Base-by-base conservation (phyloP, 2,113 vertebrate species). In the Pseudorhombus dupliciocellatus region DNA sequence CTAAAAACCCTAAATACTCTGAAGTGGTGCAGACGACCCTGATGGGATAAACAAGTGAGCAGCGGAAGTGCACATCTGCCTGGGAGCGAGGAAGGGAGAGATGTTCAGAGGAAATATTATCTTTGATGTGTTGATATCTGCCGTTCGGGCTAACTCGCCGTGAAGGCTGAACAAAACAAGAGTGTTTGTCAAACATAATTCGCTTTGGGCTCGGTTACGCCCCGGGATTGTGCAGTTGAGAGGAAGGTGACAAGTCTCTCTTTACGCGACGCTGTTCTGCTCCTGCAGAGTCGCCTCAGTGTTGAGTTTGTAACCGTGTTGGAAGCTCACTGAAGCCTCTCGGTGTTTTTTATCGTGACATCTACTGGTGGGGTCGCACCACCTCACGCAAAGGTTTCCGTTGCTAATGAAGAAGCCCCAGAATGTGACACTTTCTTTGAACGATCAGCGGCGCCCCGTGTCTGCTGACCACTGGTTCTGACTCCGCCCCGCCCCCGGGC, bases 151-250 rank as follows among this genome's bases (percentile, higher is more conserved):
- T 83, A 88, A 89, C 75, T 84, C 42, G 44, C 84, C 87, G 58
- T 66, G 88, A 87, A 82, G 74, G 71, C 71, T 62, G 85, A 90
- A 90, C 82, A 90, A 91, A 90, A 87, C 84, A 75, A 77, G 73
- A 34, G 63, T 84, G 79, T 91, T 91, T 89, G 87, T 89, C 87
- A 66, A 83, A 88, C 84, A 85, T 84, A 80, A 88, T 87, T 90
- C 87, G 66, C 88, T 90, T 90, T 91, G 28, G 79, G 90, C 88
- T 87, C 31, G 64, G 75, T 81, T 67, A 81, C 22, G 64, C 80
- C 80, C 71, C 55, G 18, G 81, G 80, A 77, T 4, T 59, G 46
- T 52, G 8, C 9, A 46, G 66, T 70, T 70, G 63, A 77, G 48
- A 64, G 54, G 54, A 77, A 78, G 73, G 65, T 74, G 63, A 64